Evolutionary conservation across 1,140 invertebrate genomes (phyloP), one percentile per base, ranked within the genome.

Genomic region (Dolichoris vasculosae): DNA sequence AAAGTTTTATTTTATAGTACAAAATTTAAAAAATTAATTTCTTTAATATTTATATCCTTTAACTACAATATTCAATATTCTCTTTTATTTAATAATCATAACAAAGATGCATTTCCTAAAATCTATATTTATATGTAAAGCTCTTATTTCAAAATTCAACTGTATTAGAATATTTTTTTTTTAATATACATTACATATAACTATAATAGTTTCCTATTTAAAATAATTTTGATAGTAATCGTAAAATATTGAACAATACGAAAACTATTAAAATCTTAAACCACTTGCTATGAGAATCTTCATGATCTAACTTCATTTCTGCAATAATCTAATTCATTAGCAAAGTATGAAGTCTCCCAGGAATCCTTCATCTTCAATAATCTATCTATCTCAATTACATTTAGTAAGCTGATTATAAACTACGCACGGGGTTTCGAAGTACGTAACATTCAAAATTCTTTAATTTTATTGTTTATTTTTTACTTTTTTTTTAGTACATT

Each of bases 331-430:
- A 32, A 20, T 20, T 69, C 13, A 38, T 38, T 38, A 38, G 20
- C 23, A 35, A 4, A 69, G 20, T 69, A 38, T 32, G 32, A 69
- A 69, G n/a, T 69, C 35, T 69, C 35, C 15, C 2, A 35, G 7
- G 35, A 69, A 69, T 32, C 4, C 1, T 38, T 35, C 30, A 35
- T 35, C 30, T 67, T 2, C 1, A 35, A 69, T 69, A 69, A 69
- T 69, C 35, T 38, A 4, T 23, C 6, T 32, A 69, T 6, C 8
- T 7, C 32, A 69, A 69, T 69, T 38, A 38, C 7, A 69, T 38
- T 40, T 35, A 13, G 17, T 69, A 69, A 38, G 67, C 67, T 38
- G 38, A 69, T 69, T 69, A 69, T 69, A 69, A 69, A 69, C 30
- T 32, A 13, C 7, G 32, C n/a, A 13, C 1, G 32, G 3, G 4